Percentiles rank a stretch among this genome's conserved stretches.
These are phyloP conservation scores for Diplazon laetatorius DNA, from an alignment of 2,888 invertebrate species.

Conservation along the genomic window DNA sequence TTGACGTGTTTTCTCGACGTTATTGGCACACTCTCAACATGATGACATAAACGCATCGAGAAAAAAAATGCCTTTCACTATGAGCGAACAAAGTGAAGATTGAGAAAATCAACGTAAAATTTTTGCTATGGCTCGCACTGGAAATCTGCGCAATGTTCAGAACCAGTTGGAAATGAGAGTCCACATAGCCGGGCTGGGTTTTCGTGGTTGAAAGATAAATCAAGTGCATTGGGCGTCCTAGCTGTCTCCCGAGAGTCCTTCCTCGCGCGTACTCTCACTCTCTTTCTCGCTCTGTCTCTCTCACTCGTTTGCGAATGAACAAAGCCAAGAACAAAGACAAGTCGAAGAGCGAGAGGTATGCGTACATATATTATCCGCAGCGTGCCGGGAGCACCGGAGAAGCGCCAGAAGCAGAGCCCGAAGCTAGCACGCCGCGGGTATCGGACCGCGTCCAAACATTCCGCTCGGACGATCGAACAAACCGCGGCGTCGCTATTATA, in stretches of 20 bases:
- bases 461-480: conserved; percentile 66
- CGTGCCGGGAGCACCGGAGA: conserved; percentile 47
- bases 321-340: conserved; percentile 52
- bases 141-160: not conserved
- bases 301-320: conserved; percentile 34
- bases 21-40: too few species aligned
- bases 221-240: conserved; percentile 42
- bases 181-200: not conserved
- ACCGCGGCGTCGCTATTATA: conserved; percentile 64
- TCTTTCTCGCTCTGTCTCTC: not conserved
- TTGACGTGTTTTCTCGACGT: too few species aligned
- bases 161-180: not conserved
- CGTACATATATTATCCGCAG: conserved; percentile 61
- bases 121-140: not conserved
- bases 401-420: not conserved
- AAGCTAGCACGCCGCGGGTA: conserved; percentile 32
- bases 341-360: conserved; percentile 44
- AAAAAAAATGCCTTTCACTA: too few species aligned
- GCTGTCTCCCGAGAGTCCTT: conserved; percentile 45
- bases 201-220: conserved; percentile 50
- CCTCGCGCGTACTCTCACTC: not conserved
- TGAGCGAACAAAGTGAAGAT: too few species aligned
- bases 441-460: conserved; percentile 68
- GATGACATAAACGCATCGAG: too few species aligned
- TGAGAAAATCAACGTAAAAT: not conserved